Evolutionary conservation across 2,888 invertebrate genomes (phyloP).

Genomic region (Erynnis tages): DNA sequence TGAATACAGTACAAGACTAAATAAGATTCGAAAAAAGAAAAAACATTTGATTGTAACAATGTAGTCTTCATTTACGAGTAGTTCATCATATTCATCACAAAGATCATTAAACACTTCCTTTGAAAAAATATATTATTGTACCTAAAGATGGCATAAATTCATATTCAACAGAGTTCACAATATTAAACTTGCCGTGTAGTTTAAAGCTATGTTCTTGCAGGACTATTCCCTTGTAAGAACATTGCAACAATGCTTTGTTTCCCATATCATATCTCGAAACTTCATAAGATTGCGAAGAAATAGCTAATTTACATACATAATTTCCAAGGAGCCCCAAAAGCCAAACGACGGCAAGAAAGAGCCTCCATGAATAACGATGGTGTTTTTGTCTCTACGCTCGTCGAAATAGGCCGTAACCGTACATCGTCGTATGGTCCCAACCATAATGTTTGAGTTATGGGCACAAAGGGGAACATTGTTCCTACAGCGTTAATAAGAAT

Average conservation of each 20-base stretch:
- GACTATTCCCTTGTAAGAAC: not conserved
- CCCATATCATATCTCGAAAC: not conserved
- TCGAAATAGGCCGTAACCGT: slow-evolving; percentile 27
- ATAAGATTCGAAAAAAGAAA: no score
- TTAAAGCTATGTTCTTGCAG: not conserved
- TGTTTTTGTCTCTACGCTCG: slow-evolving; percentile 42
- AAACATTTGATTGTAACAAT: no score
- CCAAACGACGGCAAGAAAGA: slow-evolving; percentile 33
- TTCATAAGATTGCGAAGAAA: not conserved
- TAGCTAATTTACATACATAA: slow-evolving; percentile 12
- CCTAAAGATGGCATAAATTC: no score
- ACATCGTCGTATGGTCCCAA: slow-evolving; percentile 26
- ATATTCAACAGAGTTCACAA: no score
- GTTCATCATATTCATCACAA: no score
- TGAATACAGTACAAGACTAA: no score
- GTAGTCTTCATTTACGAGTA: no score
- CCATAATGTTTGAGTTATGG: slow-evolving; percentile 30
- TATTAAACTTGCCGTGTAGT: no score
- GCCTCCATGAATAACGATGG: slow-evolving; percentile 44
- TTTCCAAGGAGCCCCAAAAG: slow-evolving; percentile 3
- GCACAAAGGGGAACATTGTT: slow-evolving; percentile 19
- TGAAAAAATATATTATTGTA: no score
- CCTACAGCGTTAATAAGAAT: slow-evolving; percentile 26
- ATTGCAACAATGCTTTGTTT: not conserved
- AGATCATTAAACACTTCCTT: not conserved